phyloP scores from a whole-genome alignment of 2,888 invertebrate genomes.

The Nephrotoma flavescens region DNA sequence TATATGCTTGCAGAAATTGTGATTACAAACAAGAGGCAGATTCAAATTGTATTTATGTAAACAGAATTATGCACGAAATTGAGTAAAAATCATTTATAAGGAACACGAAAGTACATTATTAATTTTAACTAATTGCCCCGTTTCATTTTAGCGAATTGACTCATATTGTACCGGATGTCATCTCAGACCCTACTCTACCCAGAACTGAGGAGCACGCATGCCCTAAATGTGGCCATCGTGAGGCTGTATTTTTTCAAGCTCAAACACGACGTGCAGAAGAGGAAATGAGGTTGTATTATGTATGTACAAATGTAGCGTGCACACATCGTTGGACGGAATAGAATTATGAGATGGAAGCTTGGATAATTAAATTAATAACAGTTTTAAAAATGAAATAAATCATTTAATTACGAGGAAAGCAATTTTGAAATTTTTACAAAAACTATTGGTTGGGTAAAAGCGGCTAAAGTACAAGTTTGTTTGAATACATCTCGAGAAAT shows the following conservation, averaged over 20 bases:
- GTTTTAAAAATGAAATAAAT: neutral
- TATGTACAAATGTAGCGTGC: slow-evolving; percentile 84
- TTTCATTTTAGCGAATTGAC: slow-evolving; percentile 65
- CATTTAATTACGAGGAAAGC: no score
- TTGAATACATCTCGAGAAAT: no score
- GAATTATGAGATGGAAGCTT: slow-evolving; percentile 8
- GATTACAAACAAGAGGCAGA: slow-evolving; percentile 94
- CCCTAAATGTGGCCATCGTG: slow-evolving; percentile 86
- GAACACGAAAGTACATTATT: neutral
- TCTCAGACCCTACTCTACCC: slow-evolving; percentile 95
- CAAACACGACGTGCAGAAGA: slow-evolving; percentile 94
- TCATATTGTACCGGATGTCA: slow-evolving; percentile 95
- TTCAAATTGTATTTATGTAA: slow-evolving; percentile 98
- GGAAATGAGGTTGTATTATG: slow-evolving; percentile 95
- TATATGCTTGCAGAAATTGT: slow-evolving; percentile 96
- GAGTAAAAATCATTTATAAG: slow-evolving; percentile 44
- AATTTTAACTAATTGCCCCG: slow-evolving; percentile 4
- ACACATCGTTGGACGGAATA: slow-evolving; percentile 94
- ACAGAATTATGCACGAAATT: slow-evolving; percentile 99
- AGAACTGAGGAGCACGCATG: slow-evolving; percentile 97
- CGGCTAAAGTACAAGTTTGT: no score
- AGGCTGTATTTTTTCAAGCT: slow-evolving; percentile 98
- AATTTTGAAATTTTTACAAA: no score
- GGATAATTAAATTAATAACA: neutral
- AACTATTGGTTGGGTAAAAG: no score